These are phyloP conservation scores for Sylvilagus bachmani DNA, from an alignment of 2,113 vertebrate species.

Conservation along the genomic window DNA sequence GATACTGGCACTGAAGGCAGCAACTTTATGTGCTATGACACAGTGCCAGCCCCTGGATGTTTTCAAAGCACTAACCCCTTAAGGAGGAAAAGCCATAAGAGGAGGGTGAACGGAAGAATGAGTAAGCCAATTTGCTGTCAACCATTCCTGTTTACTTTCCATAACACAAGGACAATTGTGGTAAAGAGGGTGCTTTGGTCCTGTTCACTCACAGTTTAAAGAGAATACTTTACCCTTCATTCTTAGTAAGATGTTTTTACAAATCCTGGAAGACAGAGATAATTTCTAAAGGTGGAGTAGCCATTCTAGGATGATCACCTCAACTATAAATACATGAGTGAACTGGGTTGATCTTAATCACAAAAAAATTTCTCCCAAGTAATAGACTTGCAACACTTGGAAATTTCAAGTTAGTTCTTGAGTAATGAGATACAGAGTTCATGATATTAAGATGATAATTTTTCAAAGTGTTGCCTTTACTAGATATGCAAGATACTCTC, in stretches of 20 bases:
- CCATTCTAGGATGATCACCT: neutral
- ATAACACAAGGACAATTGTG: constrained; percentile 20
- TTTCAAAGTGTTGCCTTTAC: constrained; percentile 37
- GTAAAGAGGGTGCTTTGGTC: neutral
- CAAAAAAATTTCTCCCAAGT: neutral
- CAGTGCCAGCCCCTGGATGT: neutral
- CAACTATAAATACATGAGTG: constrained; percentile 30
- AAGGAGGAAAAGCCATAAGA: neutral
- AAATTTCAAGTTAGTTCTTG: constrained; percentile 59
- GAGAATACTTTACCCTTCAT: constrained; percentile 23
- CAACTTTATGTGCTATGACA: too few relatives aligned
- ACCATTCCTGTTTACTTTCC: constrained; percentile 65
- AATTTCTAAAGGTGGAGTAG: constrained; percentile 47
- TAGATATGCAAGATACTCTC: neutral
- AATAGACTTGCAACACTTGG: constrained; percentile 18
- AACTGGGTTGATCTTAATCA: constrained; percentile 3
- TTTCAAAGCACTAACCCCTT: neutral
- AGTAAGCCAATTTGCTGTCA: constrained; percentile 52
- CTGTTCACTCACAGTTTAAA: constrained; percentile 24
- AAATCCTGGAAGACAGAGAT: constrained; percentile 20
- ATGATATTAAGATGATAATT: neutral
- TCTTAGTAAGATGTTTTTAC: constrained; percentile 20
- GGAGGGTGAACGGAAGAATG: constrained; percentile 9
- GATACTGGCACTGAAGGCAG: too few relatives aligned
- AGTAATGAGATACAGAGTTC: neutral